These are phyloP conservation scores for Isurus oxyrinchus DNA, from an alignment of 2,113 vertebrate species.

Conservation along the genomic window DNA sequence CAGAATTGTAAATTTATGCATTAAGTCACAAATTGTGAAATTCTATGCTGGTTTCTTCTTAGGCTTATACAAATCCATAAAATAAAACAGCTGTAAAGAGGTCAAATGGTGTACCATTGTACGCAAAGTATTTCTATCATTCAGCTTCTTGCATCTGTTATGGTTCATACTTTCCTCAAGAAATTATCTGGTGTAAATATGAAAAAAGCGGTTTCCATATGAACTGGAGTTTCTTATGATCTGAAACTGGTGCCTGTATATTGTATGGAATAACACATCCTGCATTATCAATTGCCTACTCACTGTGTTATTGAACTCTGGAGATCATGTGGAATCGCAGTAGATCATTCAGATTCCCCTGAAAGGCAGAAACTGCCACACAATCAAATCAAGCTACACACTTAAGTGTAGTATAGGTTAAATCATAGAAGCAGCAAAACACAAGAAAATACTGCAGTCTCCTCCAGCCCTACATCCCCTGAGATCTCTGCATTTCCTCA, in stretches of 20 bases:
- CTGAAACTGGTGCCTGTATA: not conserved
- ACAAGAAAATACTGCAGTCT: not conserved
- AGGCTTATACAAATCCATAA: not conserved
- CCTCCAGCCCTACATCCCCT: not conserved
- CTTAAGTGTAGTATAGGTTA: not conserved
- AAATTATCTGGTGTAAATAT: not conserved
- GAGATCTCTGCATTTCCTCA: too few species aligned
- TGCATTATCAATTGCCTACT: not conserved
- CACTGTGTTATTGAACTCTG: not conserved
- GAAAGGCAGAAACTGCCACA: not conserved
- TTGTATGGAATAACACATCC: not conserved
- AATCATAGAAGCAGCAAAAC: not conserved
- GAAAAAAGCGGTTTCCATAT: not conserved
- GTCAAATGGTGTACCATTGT: not conserved
- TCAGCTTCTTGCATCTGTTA: not conserved
- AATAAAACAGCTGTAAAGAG: not conserved
- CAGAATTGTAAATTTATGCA: not conserved
- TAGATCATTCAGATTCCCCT: too few species aligned
- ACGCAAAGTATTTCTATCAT: not conserved
- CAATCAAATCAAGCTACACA: not conserved
- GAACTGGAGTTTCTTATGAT: not conserved
- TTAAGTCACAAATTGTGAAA: not conserved
- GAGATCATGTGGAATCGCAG: not conserved
- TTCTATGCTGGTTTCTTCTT: not conserved
- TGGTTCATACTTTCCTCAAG: not conserved